Evolutionary conservation across 2,113 vertebrate genomes (phyloP).

Genomic region (Malaclemys terrapin): DNA sequence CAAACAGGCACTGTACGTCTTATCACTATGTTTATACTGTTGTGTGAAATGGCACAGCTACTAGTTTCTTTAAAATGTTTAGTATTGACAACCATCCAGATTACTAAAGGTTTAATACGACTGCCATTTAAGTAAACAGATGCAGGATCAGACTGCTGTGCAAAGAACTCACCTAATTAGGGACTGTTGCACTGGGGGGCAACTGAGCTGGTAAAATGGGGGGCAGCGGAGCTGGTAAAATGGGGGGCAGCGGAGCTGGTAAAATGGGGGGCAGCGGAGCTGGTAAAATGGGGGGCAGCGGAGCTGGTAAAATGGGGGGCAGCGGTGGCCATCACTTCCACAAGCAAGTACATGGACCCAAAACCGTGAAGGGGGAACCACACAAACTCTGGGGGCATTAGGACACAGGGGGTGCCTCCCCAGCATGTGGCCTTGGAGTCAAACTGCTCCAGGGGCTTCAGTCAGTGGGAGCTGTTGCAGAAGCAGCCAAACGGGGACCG

Average conservation of each 20-base stretch:
- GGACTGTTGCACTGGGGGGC: not conserved
- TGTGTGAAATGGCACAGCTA: not conserved
- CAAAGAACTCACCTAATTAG: not conserved
- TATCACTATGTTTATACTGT: not conserved
- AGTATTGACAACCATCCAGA: not conserved
- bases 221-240: too few species aligned
- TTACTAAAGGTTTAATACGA: not conserved
- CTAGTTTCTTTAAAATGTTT: not conserved
- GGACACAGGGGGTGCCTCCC: not conserved
- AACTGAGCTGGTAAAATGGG: not conserved
- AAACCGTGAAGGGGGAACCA: not conserved
- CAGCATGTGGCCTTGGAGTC: not conserved
- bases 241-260: too few species aligned
- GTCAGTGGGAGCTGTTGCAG: not conserved
- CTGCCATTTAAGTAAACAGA: not conserved
- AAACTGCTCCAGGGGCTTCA: not conserved
- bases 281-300: not conserved
- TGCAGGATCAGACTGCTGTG: too few species aligned
- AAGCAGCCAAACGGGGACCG: not conserved
- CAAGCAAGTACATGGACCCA: not conserved
- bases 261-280: too few species aligned
- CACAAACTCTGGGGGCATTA: not conserved
- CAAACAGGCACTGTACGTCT: not conserved
- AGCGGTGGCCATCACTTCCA: not conserved
- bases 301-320: too few species aligned